A percentile compares a stretch with the other conserved stretches of the same genome.
Evolutionary conservation across 2,797 vertebrate genomes (phyloP).

Genomic region (Falco columbarius): DNA sequence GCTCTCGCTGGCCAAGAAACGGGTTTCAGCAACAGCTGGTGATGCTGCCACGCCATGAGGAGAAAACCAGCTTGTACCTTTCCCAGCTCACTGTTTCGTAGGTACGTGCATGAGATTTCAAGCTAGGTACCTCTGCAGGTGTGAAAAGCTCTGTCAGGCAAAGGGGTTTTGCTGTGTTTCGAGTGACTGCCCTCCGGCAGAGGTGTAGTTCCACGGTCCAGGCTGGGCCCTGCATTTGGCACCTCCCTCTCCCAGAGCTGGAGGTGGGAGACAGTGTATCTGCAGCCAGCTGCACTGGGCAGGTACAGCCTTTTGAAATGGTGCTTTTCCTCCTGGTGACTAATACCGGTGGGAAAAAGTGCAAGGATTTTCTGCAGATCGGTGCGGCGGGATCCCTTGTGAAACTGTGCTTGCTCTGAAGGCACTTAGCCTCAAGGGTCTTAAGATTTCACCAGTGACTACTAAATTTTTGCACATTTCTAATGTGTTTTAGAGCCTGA

Average conservation of each 20-base stretch:
- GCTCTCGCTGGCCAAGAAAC: not conserved
- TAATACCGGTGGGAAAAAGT: not conserved
- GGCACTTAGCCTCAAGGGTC: not conserved
- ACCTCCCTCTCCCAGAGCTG: not conserved
- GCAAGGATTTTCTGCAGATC: not conserved
- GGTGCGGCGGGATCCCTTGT: not conserved
- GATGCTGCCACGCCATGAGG: not conserved
- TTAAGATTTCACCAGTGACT: not conserved
- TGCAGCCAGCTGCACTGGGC: not conserved
- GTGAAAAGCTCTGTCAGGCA: not conserved
- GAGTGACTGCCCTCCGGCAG: rapidly evolving
- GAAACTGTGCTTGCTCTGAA: not conserved
- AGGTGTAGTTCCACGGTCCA: not conserved
- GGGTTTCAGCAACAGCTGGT: not conserved
- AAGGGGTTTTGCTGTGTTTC: rapidly evolving
- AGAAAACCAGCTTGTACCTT: not conserved
- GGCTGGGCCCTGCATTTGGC: not conserved
- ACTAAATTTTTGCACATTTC: not conserved
- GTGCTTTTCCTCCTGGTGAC: not conserved
- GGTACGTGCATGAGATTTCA: not conserved
- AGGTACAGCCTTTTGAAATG: not conserved
- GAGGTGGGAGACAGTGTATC: not conserved
- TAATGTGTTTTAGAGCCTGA: not conserved
- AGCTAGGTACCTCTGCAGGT: not conserved
- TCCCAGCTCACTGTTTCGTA: not conserved